Evolutionary conservation across 2,113 vertebrate genomes (phyloP).

Genomic region (Galbula dea): DNA sequence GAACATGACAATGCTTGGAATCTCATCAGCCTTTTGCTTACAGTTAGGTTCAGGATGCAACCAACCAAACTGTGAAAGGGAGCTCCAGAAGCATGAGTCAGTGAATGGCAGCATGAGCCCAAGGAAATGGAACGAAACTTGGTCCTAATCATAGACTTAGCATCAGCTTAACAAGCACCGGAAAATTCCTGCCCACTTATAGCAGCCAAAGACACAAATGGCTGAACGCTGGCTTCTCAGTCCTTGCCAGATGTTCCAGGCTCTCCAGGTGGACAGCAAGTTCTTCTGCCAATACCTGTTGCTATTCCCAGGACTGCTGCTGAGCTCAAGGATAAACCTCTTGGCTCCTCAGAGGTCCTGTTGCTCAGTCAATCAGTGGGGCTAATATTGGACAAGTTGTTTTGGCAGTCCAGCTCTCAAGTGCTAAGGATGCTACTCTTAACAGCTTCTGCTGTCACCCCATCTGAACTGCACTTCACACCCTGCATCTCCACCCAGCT

Average conservation of each 20-base stretch:
- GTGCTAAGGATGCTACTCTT: not conserved
- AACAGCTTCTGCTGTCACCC: not conserved
- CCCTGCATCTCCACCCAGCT: not conserved
- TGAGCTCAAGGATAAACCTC: not conserved
- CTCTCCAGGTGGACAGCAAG: not conserved
- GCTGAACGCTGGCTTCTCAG: not conserved
- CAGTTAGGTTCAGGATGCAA: not conserved
- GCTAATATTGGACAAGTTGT: not conserved
- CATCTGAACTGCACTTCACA: not conserved
- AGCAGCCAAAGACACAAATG: not conserved
- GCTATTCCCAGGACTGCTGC: not conserved
- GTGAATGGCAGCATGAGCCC: not conserved
- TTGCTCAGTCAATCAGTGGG: not conserved
- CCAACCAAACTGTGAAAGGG: not conserved
- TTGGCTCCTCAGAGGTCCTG: not conserved
- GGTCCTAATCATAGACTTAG: not conserved
- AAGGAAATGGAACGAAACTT: not conserved
- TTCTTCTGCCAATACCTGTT: not conserved
- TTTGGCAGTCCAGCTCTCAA: not conserved
- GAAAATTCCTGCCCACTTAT: not conserved
- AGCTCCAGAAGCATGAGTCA: not conserved
- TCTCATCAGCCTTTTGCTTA: not conserved
- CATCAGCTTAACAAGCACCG: not conserved
- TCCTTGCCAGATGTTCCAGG: not conserved
- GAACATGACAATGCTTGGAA: not conserved